A percentile compares a stretch with the other conserved stretches of the same genome.
These are phyloP conservation scores for Amphiduros pacificus DNA, from an alignment of 2,888 invertebrate genomes.

Conservation along the genomic window DNA sequence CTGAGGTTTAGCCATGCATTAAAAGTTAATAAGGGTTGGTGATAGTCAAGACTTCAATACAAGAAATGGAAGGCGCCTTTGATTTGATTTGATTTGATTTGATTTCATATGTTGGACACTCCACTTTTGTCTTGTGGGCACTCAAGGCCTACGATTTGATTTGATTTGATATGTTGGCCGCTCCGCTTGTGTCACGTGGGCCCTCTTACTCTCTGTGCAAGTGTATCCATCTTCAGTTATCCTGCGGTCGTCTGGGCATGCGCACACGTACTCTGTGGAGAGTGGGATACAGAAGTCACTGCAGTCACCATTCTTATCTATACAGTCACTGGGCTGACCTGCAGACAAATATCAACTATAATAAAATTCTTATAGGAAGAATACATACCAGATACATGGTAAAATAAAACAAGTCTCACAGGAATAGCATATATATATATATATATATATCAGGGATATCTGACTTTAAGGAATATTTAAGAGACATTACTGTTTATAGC, in stretches of 20 bases:
- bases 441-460: background rate
- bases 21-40: too few species aligned
- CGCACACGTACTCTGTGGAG: slow-evolving; percentile 1
- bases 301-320: slow-evolving; percentile 8
- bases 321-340: slow-evolving; percentile 8
- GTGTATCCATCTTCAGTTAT: slow-evolving; percentile 6
- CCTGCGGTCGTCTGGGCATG: slow-evolving; percentile 9
- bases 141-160: too few species aligned
- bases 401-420: too few species aligned
- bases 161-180: too few species aligned
- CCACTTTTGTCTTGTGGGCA: background rate
- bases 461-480: too few species aligned
- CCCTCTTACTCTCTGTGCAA: slow-evolving; percentile 5
- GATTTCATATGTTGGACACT: too few species aligned
- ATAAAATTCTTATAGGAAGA: background rate
- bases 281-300: slow-evolving; percentile 18
- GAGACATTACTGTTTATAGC: background rate
- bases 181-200: background rate
- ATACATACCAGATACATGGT: background rate
- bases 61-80: too few species aligned
- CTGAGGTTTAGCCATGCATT: too few species aligned
- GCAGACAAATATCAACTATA: background rate
- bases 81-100: too few species aligned
- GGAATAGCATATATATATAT: background rate
- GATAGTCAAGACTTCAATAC: too few species aligned